A percentile compares a stretch with the other conserved stretches of the same genome.
phyloP scores from a whole-genome alignment of 2,888 invertebrate species.

The Amiota mariae region DNA sequence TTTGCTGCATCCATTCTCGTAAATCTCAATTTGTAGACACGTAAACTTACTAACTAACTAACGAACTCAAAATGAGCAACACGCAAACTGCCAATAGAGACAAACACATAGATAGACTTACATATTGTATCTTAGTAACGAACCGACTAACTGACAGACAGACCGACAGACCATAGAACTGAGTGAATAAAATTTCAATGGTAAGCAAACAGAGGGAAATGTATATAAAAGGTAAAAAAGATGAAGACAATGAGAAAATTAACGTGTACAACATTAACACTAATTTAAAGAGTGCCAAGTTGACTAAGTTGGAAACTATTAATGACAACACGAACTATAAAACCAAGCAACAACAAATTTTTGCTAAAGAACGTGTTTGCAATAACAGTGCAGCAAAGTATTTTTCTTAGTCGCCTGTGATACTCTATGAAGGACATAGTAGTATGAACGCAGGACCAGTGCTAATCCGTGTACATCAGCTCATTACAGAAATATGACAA shows the following conservation, averaged over 20 bases:
- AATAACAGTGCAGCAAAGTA: constrained; percentile 18
- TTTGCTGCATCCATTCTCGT: constrained; percentile 6
- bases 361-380: constrained; percentile 9
- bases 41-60: constrained; percentile 4
- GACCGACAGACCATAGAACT: not conserved
- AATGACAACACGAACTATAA: constrained; percentile 43
- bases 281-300: constrained; percentile 43
- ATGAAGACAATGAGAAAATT: constrained; percentile 39
- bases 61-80: constrained; percentile 29
- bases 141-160: not conserved
- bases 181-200: too few relatives aligned
- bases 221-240: not conserved
- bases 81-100: constrained; percentile 13
- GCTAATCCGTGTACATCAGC: constrained; percentile 56
- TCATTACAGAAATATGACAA: constrained; percentile 54
- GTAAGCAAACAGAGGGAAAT: constrained; percentile 20
- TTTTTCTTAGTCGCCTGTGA: constrained; percentile 5
- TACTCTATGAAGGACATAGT: not conserved
- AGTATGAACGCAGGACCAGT: constrained; percentile 14
- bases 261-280: constrained; percentile 49
- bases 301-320: constrained; percentile 43
- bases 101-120: too few relatives aligned
- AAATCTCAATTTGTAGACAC: constrained; percentile 18
- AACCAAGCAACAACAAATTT: not conserved
- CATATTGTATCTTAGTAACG: too few relatives aligned